phyloP scores from a whole-genome alignment of 37 sponge, comb jelly and placozoan genomes.

The Hexactinellida sp. region DNA sequence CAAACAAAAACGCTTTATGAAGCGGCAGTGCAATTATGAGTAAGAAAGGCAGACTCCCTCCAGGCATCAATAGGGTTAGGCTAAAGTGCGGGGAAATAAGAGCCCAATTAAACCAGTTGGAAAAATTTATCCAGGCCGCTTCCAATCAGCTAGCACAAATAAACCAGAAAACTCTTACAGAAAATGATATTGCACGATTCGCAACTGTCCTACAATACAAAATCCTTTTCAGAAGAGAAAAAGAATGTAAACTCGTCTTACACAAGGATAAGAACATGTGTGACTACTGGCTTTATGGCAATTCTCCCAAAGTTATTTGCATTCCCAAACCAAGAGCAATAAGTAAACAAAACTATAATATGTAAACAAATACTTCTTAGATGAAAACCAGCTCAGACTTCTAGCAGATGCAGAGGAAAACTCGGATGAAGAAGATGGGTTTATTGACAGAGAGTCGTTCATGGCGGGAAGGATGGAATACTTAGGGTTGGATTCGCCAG shows the following conservation, averaged over 20 bases:
- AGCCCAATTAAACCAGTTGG: not conserved
- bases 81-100: not conserved
- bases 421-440: not conserved
- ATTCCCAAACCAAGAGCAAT: no score
- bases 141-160: not conserved
- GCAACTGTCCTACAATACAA: not conserved
- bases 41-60: not conserved
- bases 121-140: not conserved
- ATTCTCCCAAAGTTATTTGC: not conserved
- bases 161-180: not conserved
- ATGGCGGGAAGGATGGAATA: not conserved
- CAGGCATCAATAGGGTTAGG: not conserved
- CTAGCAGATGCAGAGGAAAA: not conserved
- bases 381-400: not conserved
- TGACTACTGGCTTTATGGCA: not conserved
- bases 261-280: not conserved
- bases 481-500: not conserved
- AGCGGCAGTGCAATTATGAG: not conserved
- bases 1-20: not conserved
- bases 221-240: not conserved
- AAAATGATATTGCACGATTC: not conserved
- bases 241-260: not conserved
- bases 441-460: not conserved
- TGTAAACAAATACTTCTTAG: not conserved
- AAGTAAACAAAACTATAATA: not conserved